Conservation (phyloP, 2,113 vertebrate species). For the Sinocyclocheilus grahami region DNA sequence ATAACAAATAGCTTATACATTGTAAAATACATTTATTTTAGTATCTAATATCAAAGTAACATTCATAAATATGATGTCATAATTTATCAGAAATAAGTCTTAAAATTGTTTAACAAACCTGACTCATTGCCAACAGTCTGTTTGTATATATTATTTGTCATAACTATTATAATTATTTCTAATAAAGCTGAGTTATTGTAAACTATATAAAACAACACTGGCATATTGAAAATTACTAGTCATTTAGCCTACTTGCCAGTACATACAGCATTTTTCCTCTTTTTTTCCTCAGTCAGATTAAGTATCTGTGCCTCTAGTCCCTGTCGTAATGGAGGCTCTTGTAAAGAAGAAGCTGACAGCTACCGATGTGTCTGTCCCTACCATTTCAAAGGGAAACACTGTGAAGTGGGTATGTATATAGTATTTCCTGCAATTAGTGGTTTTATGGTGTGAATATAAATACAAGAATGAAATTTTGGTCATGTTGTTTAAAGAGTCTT, state of each 20-base stretch:
- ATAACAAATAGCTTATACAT: too few relatives aligned
- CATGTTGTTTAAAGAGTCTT: not conserved
- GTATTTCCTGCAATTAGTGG: too few relatives aligned
- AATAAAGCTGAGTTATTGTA: too few relatives aligned
- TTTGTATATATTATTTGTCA: too few relatives aligned
- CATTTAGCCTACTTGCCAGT: not conserved
- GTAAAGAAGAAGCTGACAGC: constrained; percentile 82
- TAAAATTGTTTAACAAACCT: too few relatives aligned
- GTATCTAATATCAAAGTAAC: too few relatives aligned
- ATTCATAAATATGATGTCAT: too few relatives aligned
- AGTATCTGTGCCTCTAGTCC: constrained; percentile 86
- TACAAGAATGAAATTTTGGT: not conserved
- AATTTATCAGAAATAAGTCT: too few relatives aligned
- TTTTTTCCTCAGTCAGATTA: constrained; percentile 81
- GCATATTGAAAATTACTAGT: not conserved
- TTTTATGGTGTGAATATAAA: not conserved
- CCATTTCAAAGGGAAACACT: constrained; percentile 93
- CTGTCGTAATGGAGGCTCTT: constrained; percentile 93
- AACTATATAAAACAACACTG: too few relatives aligned
- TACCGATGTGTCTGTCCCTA: constrained; percentile 93
- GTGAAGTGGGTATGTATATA: constrained; percentile 88
- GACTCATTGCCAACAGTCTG: too few relatives aligned
- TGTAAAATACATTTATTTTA: too few relatives aligned
- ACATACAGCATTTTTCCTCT: constrained; percentile 57
- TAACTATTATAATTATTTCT: too few relatives aligned